These are phyloP conservation scores for Aleiodes leptofemur DNA, from an alignment of 2,888 invertebrate genomes.

Conservation along the genomic window DNA sequence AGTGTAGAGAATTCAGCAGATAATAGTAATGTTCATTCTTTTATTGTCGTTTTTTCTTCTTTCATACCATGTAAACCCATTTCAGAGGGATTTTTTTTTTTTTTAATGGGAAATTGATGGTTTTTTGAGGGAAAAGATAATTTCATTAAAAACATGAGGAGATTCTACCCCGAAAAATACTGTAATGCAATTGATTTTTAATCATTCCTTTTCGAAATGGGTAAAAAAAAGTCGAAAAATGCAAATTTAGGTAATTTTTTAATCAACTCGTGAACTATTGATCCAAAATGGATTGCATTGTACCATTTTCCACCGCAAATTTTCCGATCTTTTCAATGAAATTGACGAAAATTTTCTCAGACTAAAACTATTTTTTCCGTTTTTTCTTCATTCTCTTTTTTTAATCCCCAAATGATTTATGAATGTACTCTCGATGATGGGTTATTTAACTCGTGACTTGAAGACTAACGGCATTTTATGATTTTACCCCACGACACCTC, in stretches of 20 bases:
- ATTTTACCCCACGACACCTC: conserved; percentile 28
- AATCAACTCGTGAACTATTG: too few relatives aligned
- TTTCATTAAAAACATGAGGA: too few relatives aligned
- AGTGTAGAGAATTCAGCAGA: conserved; percentile 17
- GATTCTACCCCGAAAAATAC: too few relatives aligned
- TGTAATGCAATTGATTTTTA: too few relatives aligned
- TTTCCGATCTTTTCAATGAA: neutral
- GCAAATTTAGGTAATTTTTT: too few relatives aligned
- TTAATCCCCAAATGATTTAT: conserved; percentile 40
- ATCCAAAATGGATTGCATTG: neutral
- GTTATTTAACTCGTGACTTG: conserved; percentile 45
- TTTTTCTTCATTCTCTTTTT: neutral
- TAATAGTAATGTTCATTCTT: neutral
- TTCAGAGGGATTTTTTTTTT: too few relatives aligned
- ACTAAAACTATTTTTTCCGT: neutral
- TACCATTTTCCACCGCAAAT: neutral
- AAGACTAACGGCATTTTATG: conserved; percentile 45
- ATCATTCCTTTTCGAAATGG: too few relatives aligned
- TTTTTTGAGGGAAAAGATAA: too few relatives aligned
- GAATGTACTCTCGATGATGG: neutral
- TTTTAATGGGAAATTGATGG: too few relatives aligned
- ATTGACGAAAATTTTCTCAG: neutral
- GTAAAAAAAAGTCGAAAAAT: too few relatives aligned
- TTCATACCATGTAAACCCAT: too few relatives aligned
- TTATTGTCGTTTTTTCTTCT: neutral